Evolutionary conservation across 2,888 invertebrate species (phyloP), one percentile per base, ranked within the genome.

Genomic region (Thecocarcelia acutangulata): DNA sequence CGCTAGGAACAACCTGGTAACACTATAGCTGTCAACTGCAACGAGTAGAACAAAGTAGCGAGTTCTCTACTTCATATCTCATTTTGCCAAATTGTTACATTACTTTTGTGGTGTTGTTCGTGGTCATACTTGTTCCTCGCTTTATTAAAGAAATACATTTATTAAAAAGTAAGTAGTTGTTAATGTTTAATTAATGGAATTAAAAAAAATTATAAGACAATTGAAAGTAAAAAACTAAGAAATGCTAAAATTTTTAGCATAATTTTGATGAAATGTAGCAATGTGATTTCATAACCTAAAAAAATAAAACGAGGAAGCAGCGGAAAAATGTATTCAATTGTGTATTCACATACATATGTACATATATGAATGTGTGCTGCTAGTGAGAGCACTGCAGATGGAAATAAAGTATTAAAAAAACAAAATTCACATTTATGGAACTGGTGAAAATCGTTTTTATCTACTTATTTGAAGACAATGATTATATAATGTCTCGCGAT

Each of bases 201-300:
- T 6, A 42, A 37, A 24, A 40, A 15, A 70, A 24, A 42, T 12
- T 24, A n/a, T 15, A 63, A 54, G 12, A 64, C 3, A 37, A 69
- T 40, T 58, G 17, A 56, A 63, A 42, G 59, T 13, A 4, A 24
- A 15, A 56, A 50, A 48, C 17, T 12, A 15, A 63, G 37, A 13
- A 50, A 28, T 59, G 28, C 19, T 37, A 69, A 54, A 72, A 68
- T 46, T 50, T 13, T 1, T n/a, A 37, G 11, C 12, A 13, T 1
- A 28, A 28, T 28, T 21, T 48, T 17, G 48, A 42, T 15, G n/a
- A 42, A 56, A 50, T 33, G 33, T 46, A 21, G n/a, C 46, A 74
- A 70, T 80, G 84, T 87, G 87, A 86, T 88, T 89, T 88, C 88
- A 89, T 88, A 88, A 88, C 88, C 88, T 88, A 84, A 58, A 86